A percentile compares a stretch with the other conserved stretches of the same genome.
Evolutionary conservation across 2,888 invertebrate species (phyloP).

Genomic region (Galerucella nymphaeae): DNA sequence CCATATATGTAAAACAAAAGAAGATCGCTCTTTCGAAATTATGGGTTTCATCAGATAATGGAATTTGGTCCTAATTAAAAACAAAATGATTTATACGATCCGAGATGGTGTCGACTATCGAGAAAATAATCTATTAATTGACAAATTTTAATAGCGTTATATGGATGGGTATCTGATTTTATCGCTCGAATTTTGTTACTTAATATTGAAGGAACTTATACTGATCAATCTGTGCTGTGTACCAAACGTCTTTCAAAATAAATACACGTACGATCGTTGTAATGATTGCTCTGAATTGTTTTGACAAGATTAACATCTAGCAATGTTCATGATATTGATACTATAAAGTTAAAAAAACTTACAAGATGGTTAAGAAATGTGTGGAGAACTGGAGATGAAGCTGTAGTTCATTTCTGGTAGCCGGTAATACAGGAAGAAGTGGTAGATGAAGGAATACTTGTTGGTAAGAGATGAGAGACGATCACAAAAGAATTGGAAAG

Average conservation of each 20-base stretch:
- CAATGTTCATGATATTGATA: background rate
- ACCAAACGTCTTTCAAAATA: background rate
- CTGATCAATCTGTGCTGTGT: constrained; percentile 2
- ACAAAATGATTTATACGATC: constrained; percentile 42
- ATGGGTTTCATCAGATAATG: constrained; percentile 43
- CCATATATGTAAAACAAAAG: constrained; percentile 40
- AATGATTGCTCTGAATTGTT: constrained; percentile 1
- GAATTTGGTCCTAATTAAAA: constrained; percentile 43
- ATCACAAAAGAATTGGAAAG: no score
- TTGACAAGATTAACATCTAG: constrained; percentile 11
- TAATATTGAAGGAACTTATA: constrained; percentile 16
- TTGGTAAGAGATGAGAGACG: no score
- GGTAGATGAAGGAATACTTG: no score
- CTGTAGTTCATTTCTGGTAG: no score
- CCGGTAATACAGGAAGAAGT: no score
- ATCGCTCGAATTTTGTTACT: constrained; percentile 8
- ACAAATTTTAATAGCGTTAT: constrained; percentile 41
- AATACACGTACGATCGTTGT: background rate
- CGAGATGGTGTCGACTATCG: constrained; percentile 42
- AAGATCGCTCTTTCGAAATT: constrained; percentile 43
- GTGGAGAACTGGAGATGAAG: no score
- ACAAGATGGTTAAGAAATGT: no score
- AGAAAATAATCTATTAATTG: constrained; percentile 41
- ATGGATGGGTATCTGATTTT: constrained; percentile 29
- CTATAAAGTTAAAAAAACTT: background rate